Evolutionary conservation across 2,113 vertebrate genomes (phyloP).

Genomic region (Macquaria australasica): DNA sequence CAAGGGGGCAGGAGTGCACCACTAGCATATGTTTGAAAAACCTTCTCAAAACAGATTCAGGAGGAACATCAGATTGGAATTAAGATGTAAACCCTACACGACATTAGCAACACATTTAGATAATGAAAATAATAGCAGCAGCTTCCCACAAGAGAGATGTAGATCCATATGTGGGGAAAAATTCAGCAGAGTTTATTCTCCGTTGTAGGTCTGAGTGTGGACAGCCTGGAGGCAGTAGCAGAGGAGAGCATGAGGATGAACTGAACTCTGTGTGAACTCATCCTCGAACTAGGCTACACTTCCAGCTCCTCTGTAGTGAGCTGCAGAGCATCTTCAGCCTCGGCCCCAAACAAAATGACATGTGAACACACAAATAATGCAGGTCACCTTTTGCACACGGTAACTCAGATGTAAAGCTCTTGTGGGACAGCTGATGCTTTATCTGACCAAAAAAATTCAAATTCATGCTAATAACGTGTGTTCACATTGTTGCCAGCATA

Average conservation of each 20-base stretch:
- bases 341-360: too few species aligned
- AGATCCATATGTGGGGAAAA: neutral
- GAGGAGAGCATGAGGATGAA: neutral
- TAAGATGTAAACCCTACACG: neutral
- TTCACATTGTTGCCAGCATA: too few species aligned
- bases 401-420: too few species aligned
- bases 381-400: too few species aligned
- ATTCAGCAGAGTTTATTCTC: neutral
- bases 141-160: too few species aligned
- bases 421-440: too few species aligned
- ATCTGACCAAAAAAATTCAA: too few species aligned
- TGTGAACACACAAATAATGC: too few species aligned
- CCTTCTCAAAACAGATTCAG: too few species aligned
- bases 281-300: conserved; percentile 1
- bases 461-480: too few species aligned
- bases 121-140: neutral
- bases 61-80: neutral
- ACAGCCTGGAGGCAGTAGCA: conserved; percentile 31
- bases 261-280: conserved; percentile 49
- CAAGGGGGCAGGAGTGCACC: conserved; percentile 23
- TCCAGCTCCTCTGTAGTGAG: conserved; percentile 26
- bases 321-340: conserved; percentile 17
- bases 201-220: conserved; percentile 18
- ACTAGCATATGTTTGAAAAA: neutral
- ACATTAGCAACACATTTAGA: neutral